Conservation (phyloP, 2,113 vertebrate genomes). For the Taurulus bubalis region DNA sequence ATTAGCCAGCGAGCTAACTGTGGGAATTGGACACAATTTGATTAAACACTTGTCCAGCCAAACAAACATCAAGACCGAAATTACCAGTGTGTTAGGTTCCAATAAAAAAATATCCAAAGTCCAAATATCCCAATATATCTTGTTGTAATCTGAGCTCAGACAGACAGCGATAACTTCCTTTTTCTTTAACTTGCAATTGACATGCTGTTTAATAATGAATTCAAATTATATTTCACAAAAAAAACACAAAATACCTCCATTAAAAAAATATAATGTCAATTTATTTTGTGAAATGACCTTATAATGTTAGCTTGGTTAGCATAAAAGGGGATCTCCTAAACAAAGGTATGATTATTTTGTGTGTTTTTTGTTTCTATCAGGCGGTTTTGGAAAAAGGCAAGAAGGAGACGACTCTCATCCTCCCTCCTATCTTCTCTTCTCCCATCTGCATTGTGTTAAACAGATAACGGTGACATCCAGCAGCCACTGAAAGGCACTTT, state of each 20-base stretch:
- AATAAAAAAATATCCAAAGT: neutral
- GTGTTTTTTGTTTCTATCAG: neutral
- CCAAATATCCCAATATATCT: too few species aligned
- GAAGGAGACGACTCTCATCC: constrained; percentile 8
- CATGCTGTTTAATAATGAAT: too few species aligned
- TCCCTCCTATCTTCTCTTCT: neutral
- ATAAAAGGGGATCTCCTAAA: neutral
- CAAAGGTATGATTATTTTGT: constrained; percentile 2
- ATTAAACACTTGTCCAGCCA: neutral
- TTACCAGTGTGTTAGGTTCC: neutral
- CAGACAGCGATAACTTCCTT: neutral
- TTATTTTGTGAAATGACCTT: too few species aligned
- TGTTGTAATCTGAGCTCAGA: neutral
- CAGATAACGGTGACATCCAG: constrained; percentile 42
- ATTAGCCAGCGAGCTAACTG: neutral
- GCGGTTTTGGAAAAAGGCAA: neutral
- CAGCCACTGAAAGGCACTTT: constrained; percentile 24
- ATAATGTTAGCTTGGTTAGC: too few species aligned
- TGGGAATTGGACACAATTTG: neutral
- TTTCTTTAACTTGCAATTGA: too few species aligned
- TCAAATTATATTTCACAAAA: too few species aligned
- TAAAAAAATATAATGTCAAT: too few species aligned
- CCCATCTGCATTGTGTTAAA: constrained; percentile 58
- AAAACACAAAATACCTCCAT: too few species aligned
- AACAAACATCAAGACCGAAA: constrained; percentile 2